Conservation (phyloP, 2,888 invertebrate genomes). For the Pimpla rufipes region DNA sequence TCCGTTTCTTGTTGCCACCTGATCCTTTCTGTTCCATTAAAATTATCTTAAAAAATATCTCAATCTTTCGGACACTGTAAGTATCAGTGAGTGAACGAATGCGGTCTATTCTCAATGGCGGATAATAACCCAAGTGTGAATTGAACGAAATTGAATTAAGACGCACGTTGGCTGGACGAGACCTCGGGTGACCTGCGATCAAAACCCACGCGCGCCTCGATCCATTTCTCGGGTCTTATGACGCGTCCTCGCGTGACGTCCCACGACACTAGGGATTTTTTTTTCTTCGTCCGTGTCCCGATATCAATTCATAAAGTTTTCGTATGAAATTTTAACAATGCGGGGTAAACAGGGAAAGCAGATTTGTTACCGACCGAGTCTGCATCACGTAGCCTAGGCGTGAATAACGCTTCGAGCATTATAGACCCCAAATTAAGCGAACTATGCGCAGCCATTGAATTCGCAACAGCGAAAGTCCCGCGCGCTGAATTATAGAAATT, state of each 20-base stretch:
- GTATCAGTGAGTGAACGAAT: conserved; percentile 22
- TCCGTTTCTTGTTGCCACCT: too few relatives aligned
- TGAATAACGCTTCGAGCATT: too few relatives aligned
- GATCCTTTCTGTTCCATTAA: too few relatives aligned
- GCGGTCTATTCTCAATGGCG: conserved; percentile 40
- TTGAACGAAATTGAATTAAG: conserved; percentile 69
- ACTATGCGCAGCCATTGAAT: too few relatives aligned
- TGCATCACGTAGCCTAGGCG: too few relatives aligned
- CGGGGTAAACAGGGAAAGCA: too few relatives aligned
- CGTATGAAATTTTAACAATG: too few relatives aligned
- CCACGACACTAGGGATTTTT: too few relatives aligned
- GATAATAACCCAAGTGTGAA: conserved; percentile 57
- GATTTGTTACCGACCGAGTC: too few relatives aligned
- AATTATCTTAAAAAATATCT: conserved; percentile 3
- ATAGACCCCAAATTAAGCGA: background rate
- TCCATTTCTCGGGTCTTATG: conserved; percentile 37
- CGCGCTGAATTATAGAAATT: conserved; percentile 14
- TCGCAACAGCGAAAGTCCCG: background rate
- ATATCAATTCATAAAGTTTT: too few relatives aligned
- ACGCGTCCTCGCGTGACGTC: conserved; percentile 41
- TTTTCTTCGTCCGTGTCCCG: too few relatives aligned
- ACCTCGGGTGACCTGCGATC: conserved; percentile 69
- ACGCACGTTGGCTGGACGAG: conserved; percentile 54
- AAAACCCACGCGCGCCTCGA: conserved; percentile 73
- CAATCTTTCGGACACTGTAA: conserved; percentile 9